Evolutionary conservation across 2,797 vertebrate genomes (phyloP), one percentile per base, ranked within the genome.

Genomic region (Cirrhinus molitorella): DNA sequence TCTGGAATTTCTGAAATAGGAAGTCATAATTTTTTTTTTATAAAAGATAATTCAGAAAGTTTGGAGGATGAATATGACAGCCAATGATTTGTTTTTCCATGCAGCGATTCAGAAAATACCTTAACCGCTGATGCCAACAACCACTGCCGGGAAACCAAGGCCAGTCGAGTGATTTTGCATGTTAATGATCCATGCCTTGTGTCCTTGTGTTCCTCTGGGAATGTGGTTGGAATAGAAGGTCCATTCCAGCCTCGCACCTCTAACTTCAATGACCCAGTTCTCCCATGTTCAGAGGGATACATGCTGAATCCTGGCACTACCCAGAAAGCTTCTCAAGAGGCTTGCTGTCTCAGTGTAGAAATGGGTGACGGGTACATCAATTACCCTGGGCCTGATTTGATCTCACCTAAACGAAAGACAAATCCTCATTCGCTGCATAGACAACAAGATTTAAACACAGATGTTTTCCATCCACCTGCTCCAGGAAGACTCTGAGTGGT

Each of bases 261-360:
- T n/a, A 51, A 19, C 13, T 65, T 70, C 45, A 31, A 53, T 49
- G 23, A 66, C 28, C 47, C 21, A 21, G 51, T 79, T 74, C 57
- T 77, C 9, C 67, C 68, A n/a, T 78, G 79, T 63, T 85, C 72
- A 49, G 82, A 77, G 21, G 81, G 82, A 65, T 84, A 81, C 47
- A 40, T 71, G 65, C 65, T 3, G 37, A 85, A 73, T 74, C 75
- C 67, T 34, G 23, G 1, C 16, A 37, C 19, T 49, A 70, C 19
- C 66, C 66, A 53, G 2, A 28, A 61, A 23, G 28, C 53, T 65
- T 79, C n/a, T 21, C 73, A 55, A 59, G 53, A 77, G 31, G 31
- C 40, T 79, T 45, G 65, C 14, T 40, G 14, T 59, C 37, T 47
- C 11, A 21, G 66, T n/a, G 45, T 70, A 13, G 61, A 85, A 73